Conservation (phyloP, 2,113 vertebrate species). For the Trichomycterus rosablanca region DNA sequence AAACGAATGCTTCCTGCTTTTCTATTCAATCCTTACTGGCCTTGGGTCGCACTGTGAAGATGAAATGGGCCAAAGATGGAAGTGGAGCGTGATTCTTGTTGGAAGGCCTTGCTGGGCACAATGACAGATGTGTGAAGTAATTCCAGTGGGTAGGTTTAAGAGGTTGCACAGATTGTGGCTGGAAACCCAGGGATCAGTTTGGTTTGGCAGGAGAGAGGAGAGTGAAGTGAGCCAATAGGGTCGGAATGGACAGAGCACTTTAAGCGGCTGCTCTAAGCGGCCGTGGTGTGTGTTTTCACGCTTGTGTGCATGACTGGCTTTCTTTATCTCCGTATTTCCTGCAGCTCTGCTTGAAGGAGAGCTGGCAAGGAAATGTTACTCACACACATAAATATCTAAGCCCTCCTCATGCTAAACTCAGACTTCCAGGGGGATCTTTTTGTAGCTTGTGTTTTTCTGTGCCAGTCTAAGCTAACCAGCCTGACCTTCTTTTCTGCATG, state of each 20-base stretch:
- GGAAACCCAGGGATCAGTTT: conserved; percentile 25
- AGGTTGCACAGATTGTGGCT: conserved; percentile 23
- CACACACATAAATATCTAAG: conserved; percentile 14
- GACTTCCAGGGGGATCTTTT: background rate
- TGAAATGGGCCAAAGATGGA: conserved; percentile 22
- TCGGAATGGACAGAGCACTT: conserved; percentile 14
- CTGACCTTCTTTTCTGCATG: too few species aligned
- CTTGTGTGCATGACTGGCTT: conserved; percentile 16
- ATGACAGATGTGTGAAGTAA: conserved; percentile 12
- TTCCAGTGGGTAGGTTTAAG: conserved; percentile 31
- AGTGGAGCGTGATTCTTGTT: conserved; percentile 4
- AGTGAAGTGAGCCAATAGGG: background rate
- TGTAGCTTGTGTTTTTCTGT: background rate
- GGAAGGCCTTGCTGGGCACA: conserved; percentile 26
- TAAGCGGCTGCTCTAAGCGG: conserved; percentile 2
- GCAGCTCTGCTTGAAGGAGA: conserved; percentile 21
- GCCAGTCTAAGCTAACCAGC: too few species aligned
- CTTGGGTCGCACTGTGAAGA: conserved; percentile 8
- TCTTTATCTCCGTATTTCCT: conserved; percentile 33
- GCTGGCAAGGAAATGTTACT: conserved; percentile 25
- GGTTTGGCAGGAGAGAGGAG: conserved; percentile 20
- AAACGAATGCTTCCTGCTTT: too few species aligned
- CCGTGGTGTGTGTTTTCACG: conserved; percentile 12
- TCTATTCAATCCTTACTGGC: too few species aligned
- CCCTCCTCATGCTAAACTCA: conserved; percentile 4